These are phyloP conservation scores for Chaunax sp. DNA, from an alignment of 2,797 vertebrate species.

Conservation along the genomic window DNA sequence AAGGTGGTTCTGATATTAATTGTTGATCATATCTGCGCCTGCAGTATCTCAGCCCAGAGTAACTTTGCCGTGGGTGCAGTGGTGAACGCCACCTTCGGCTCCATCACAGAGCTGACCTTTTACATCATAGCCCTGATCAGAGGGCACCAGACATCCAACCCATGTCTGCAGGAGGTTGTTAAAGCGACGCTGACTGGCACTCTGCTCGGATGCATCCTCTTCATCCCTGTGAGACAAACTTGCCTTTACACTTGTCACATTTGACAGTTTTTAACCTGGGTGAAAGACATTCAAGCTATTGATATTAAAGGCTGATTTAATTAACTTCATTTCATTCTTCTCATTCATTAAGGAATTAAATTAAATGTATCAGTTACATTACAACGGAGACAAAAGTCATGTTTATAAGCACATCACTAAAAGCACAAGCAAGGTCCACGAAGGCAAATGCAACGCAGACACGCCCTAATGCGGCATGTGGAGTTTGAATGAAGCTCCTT, in stretches of 20 bases:
- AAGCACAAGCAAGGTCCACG: not conserved
- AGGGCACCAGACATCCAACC: constrained; percentile 82
- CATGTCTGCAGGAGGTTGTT: constrained; percentile 89
- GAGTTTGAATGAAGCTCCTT: not conserved
- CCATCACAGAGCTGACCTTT: constrained; percentile 91
- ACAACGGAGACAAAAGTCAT: not conserved
- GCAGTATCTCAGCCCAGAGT: constrained; percentile 90
- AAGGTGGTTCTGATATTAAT: not conserved
- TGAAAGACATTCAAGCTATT: not conserved
- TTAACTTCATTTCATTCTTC: not conserved
- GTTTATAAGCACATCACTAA: not conserved
- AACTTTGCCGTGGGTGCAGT: constrained; percentile 91
- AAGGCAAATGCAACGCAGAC: too few relatives aligned
- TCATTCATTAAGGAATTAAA: not conserved
- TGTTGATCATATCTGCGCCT: not conserved
- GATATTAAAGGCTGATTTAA: not conserved
- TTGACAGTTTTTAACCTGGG: not conserved
- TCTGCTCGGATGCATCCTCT: constrained; percentile 89
- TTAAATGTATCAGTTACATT: not conserved
- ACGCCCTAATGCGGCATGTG: not conserved
- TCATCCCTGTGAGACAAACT: constrained; percentile 81
- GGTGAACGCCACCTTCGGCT: constrained; percentile 91
- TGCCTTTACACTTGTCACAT: constrained; percentile 1
- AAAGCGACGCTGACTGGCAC: constrained; percentile 90
- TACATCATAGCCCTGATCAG: constrained; percentile 91